Percentiles rank a stretch among this genome's conserved stretches.
phyloP scores from a whole-genome alignment of 2,113 vertebrate genomes.

The Jacana jacana region DNA sequence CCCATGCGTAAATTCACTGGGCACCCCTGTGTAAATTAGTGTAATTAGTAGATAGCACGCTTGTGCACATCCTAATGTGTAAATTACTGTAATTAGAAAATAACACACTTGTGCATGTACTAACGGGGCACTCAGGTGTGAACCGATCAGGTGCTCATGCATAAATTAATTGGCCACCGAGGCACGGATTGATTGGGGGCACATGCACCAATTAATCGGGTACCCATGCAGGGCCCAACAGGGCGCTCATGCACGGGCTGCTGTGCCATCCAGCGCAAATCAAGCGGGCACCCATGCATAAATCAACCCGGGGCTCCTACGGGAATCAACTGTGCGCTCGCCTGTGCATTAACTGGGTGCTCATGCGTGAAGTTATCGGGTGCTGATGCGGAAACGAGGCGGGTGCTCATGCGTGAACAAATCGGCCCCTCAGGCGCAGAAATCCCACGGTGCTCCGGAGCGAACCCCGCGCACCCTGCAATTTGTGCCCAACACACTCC shows the following conservation, averaged over 20 bases:
- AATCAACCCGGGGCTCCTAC: neutral
- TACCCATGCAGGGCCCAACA: neutral
- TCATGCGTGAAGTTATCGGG: neutral
- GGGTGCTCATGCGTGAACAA: neutral
- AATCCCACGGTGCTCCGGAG: neutral
- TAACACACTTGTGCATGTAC: neutral
- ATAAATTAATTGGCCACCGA: neutral
- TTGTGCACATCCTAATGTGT: neutral
- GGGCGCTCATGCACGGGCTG: neutral
- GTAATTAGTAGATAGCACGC: conserved; percentile 13
- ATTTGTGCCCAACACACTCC: neutral
- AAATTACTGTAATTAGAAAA: conserved; percentile 23
- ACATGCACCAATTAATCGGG: neutral
- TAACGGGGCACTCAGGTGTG: neutral
- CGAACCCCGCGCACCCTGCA: neutral
- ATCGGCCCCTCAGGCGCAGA: neutral
- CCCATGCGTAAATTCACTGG: neutral
- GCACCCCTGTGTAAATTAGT: neutral
- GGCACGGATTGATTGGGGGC: neutral
- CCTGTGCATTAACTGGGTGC: neutral
- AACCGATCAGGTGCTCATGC: neutral
- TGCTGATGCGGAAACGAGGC: neutral
- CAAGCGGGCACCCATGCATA: neutral
- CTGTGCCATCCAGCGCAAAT: accelerated
- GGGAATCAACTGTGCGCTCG: neutral